Percentiles rank a stretch among this genome's conserved stretches.
Evolutionary conservation across 2,888 invertebrate species (phyloP).

Genomic region (Drosophila silvestris): DNA sequence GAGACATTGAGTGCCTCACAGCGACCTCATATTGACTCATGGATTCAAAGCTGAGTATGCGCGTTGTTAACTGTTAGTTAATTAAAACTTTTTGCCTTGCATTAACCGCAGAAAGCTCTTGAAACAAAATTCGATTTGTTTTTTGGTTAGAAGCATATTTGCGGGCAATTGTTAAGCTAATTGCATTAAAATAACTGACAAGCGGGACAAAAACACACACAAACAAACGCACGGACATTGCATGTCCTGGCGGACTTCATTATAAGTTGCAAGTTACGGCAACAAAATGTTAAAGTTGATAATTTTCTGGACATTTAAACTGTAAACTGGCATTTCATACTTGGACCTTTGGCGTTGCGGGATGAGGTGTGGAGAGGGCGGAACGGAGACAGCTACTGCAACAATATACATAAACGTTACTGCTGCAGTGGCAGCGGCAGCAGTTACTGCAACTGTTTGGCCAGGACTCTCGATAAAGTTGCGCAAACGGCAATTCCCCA

Average conservation of each 20-base stretch:
- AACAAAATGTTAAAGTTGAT: slow-evolving; percentile 69
- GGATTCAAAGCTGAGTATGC: slow-evolving; percentile 49
- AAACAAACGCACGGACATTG: background rate
- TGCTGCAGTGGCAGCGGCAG: slow-evolving; percentile 45
- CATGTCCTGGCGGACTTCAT: slow-evolving; percentile 66
- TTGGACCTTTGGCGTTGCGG: slow-evolving; percentile 42
- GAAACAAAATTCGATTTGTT: slow-evolving; percentile 21
- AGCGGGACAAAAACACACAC: slow-evolving; percentile 7
- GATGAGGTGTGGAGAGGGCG: slow-evolving; percentile 1
- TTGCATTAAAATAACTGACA: slow-evolving; percentile 60
- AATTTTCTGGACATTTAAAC: slow-evolving; percentile 76
- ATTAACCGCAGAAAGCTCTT: slow-evolving; percentile 16
- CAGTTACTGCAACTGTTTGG: slow-evolving; percentile 39
- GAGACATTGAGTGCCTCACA: slow-evolving; percentile 21
- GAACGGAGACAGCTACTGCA: slow-evolving; percentile 35
- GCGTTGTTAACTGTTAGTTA: slow-evolving; percentile 59
- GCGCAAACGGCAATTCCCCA: slow-evolving; percentile 73
- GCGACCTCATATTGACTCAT: slow-evolving; percentile 25
- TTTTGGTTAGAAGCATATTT: slow-evolving; percentile 21
- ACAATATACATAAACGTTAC: slow-evolving; percentile 71
- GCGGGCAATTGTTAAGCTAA: slow-evolving; percentile 55
- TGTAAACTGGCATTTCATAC: slow-evolving; percentile 70
- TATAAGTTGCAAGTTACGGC: slow-evolving; percentile 55
- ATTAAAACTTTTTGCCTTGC: slow-evolving; percentile 65
- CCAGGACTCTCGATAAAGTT: slow-evolving; percentile 72